phyloP scores from a whole-genome alignment of 2,113 vertebrate species.

The Clarias magur region DNA sequence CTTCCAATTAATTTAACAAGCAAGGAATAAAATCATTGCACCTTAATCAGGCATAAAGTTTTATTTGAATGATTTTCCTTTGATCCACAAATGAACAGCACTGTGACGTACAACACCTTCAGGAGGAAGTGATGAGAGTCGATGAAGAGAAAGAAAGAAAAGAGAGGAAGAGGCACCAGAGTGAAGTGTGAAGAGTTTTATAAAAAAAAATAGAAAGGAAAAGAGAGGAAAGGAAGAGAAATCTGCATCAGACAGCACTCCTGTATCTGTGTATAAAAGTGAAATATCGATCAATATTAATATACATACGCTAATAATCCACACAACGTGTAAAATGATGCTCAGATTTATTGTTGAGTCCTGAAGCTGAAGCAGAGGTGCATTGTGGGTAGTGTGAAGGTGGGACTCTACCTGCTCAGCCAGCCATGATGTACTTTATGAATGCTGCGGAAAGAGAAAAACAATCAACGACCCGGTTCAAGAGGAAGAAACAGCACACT shows the following conservation, averaged over 20 bases:
- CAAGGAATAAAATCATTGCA: neutral
- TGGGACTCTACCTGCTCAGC: slow-evolving; percentile 58
- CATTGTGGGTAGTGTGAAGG: neutral
- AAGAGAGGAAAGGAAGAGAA: neutral
- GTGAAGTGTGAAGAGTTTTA: neutral
- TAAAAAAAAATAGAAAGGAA: neutral
- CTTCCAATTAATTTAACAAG: neutral
- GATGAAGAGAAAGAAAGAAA: neutral
- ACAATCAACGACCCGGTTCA: neutral
- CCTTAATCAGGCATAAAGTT: neutral
- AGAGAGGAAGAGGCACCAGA: neutral
- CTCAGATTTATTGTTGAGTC: neutral
- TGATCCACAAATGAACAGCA: neutral
- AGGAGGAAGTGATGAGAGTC: slow-evolving; percentile 8
- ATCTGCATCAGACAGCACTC: neutral
- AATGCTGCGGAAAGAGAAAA: slow-evolving; percentile 61
- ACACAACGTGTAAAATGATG: neutral
- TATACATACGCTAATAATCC: neutral
- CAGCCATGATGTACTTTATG: slow-evolving; percentile 77
- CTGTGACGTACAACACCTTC: neutral
- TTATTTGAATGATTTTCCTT: neutral
- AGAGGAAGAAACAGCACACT: neutral
- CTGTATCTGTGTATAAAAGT: slow-evolving; percentile 8
- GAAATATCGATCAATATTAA: neutral
- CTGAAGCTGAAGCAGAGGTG: neutral